Base-by-base conservation (phyloP, 2,888 invertebrate species). In the Halictus ligatus region DNA sequence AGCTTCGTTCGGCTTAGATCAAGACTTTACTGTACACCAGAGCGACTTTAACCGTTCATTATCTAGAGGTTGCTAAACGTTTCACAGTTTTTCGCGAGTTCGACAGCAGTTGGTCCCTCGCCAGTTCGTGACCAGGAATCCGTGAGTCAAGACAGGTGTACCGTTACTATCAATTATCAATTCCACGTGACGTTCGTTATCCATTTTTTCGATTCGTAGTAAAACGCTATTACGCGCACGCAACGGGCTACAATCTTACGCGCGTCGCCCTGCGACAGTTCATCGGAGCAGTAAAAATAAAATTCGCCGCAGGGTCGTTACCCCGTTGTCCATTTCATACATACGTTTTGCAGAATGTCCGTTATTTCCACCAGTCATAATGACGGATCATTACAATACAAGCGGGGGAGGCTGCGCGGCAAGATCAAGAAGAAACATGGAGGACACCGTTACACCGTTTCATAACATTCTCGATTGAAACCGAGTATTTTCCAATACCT, bases 121-220 rank as follows among this genome's bases (percentile, higher is more conserved):
- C 6, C 46, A 48, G 29, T 35, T 29, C n/a, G 18, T 6, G 69
- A 46, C 43, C 60, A 64, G 67, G 72, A 58, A 73, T 60, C 43
- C 46, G 21, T 29, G 48, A 40, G 58, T 46, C 58, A 71, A 86
- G 48, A 60, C 81, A 81, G 75, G 69, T 25, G 7, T 86, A 85
- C 78, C 86, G 86, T 81, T 86, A 86, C 69, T 50, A 60, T 64
- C 73, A 76, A 86, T 85, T 86, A 86, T 78, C 81, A 54, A 75
- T 85, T 48, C 54, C 48, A 50, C 50, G 75, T 58, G 48, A 48
- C 48, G 50, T 80, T 58, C 76, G 46, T 71, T 54, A 54, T 35
- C 35, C 67, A 7, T 60, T 25, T 60, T n/a, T 13, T 69, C 29
- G 60, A 72, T 50, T n/a, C 18, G n/a, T 46, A 48, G 58, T 21